These are phyloP conservation scores for Drosophila kohkoa DNA, from an alignment of 1,140 invertebrate species.

Conservation along the genomic window DNA sequence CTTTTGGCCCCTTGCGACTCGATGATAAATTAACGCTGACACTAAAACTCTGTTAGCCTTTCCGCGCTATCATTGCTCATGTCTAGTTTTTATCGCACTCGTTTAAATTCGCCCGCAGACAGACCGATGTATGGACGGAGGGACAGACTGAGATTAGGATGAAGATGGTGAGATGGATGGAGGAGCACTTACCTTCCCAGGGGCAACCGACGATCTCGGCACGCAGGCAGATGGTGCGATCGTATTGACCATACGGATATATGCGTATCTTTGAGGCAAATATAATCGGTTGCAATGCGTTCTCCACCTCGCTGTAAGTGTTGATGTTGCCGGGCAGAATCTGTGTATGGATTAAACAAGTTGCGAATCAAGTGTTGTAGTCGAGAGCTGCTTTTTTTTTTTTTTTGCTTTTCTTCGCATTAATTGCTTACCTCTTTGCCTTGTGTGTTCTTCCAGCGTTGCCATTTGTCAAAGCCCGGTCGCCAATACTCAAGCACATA, in stretches of 20 bases:
- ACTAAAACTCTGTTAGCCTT: slow-evolving; percentile 78
- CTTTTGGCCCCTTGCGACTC: neutral
- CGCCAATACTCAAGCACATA: slow-evolving; percentile 97
- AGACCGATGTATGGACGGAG: neutral
- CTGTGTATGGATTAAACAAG: slow-evolving; percentile 85
- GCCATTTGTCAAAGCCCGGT: slow-evolving; percentile 92
- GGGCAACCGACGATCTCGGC: slow-evolving; percentile 95
- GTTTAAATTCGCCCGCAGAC: slow-evolving; percentile 46
- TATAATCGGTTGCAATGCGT: slow-evolving; percentile 92
- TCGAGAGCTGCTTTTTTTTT: neutral
- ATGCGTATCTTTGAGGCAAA: slow-evolving; percentile 94
- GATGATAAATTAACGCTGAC: slow-evolving; percentile 77
- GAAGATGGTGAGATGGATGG: neutral
- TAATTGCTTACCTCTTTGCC: slow-evolving; percentile 89
- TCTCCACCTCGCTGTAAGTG: slow-evolving; percentile 92
- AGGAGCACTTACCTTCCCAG: slow-evolving; percentile 90
- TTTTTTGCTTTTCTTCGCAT: neutral
- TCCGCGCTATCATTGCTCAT: slow-evolving; percentile 72
- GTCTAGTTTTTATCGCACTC: slow-evolving; percentile 63
- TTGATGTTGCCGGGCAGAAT: slow-evolving; percentile 94
- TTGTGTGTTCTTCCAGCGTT: slow-evolving; percentile 90
- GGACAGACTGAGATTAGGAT: slow-evolving; percentile 9
- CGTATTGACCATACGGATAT: slow-evolving; percentile 94
- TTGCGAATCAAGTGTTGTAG: slow-evolving; percentile 1
- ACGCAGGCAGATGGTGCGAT: slow-evolving; percentile 95